Evolutionary conservation across 2,888 invertebrate genomes (phyloP).

Genomic region (Nebria brevicollis): DNA sequence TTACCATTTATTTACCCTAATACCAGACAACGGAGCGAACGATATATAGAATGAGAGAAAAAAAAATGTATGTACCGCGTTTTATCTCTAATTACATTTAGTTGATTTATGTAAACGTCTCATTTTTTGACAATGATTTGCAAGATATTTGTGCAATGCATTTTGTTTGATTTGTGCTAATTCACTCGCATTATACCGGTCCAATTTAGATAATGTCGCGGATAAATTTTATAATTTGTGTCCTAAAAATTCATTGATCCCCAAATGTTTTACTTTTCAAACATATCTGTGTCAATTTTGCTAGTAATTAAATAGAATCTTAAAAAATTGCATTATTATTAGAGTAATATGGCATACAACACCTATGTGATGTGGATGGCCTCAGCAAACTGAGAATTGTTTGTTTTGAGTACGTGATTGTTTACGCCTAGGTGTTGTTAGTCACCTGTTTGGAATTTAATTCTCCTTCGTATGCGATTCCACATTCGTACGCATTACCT

Average conservation of each 20-base stretch:
- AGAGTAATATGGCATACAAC: background rate
- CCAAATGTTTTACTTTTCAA: no score
- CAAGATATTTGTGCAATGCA: background rate
- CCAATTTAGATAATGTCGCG: background rate
- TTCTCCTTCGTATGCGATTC: background rate
- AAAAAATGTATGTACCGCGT: background rate
- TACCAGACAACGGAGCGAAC: background rate
- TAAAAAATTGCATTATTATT: no score
- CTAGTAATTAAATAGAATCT: no score
- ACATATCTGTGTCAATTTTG: no score
- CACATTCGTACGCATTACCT: constrained; percentile 1
- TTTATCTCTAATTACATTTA: background rate
- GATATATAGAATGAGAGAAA: background rate
- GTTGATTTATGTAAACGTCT: background rate
- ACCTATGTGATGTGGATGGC: background rate
- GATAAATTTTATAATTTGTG: background rate
- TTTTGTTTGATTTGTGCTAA: background rate
- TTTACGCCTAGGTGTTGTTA: background rate
- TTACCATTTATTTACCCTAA: background rate
- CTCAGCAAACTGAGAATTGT: background rate
- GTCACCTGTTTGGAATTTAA: constrained; percentile 7
- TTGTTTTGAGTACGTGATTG: background rate
- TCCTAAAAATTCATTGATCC: no score
- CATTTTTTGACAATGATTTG: background rate
- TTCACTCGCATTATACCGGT: background rate